Base-by-base conservation (phyloP, 2,113 vertebrate genomes). In the Oostethus manadensis region DNA sequence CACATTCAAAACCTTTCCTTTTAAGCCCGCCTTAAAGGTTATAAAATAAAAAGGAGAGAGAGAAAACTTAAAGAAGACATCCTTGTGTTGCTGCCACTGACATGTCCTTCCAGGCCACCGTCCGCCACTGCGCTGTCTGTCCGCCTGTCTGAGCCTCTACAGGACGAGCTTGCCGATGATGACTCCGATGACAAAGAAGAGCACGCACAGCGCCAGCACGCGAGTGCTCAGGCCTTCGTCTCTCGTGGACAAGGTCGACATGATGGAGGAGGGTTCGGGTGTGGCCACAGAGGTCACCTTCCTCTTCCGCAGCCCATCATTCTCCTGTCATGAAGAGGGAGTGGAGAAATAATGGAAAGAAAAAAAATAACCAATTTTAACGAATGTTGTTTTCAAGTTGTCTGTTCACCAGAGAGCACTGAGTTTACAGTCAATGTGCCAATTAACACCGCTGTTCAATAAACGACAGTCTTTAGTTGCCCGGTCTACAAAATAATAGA, bases 161-260 rank as follows among this genome's bases (percentile, higher is more conserved):
- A 98, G 92, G 87, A 89, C 90, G 73, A 98, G 89, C 89, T 96
- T 96, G 83, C 95, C 95, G 79, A 95, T 81, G 89, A 98, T 93
- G 84, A 94, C 93, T 57, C 95, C 95, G 7, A 98, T 88, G 73
- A 98, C 93, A 77, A 98, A 97, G 92, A 97, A 93, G 84, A 98
- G 82, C 62, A 98, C 89, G 67, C 92, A 91, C 71, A 97, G 84
- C 1, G 94, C 94, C 26, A 97, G 90, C 62, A 93, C 72, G 68
- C 95, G 90, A 73, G 90, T 86, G 81, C 87, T 93, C 51, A 93
- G 85, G 67, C 92, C 93, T 78, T 95, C 94, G 0, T 95, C 93
- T 87, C 89, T 93, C 76, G 89, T 83, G 17, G 70, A 8, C 6
- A 91, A 84, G 26, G 82, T 80, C 7, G 71, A 81, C 77, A 77